phyloP scores from a whole-genome alignment of 2,113 vertebrate genomes.

The mouse (Mus musculus) region GRCm39 chr1:185443001-185443500 shows the following conservation, averaged over 20 bases:
- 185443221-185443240: slow-evolving; percentile 19
- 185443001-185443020: too few relatives aligned
- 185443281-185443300: neutral
- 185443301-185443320: neutral
- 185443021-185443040: too few relatives aligned
- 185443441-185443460: neutral
- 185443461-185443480: neutral
- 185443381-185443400: neutral
- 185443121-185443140: neutral
- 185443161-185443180: neutral
- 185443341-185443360: neutral
- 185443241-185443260: neutral
- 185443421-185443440: neutral
- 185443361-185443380: neutral
- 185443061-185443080: too few relatives aligned
- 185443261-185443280: neutral
- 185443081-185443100: too few relatives aligned
- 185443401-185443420: neutral
- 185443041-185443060: too few relatives aligned
- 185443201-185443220: neutral
- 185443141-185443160: neutral
- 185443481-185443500: neutral
- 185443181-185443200: neutral
- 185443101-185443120: neutral
- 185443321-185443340: neutral